These are phyloP conservation scores for Philantomba maxwellii DNA, from an alignment of 2,113 vertebrate genomes.

Conservation along the genomic window DNA sequence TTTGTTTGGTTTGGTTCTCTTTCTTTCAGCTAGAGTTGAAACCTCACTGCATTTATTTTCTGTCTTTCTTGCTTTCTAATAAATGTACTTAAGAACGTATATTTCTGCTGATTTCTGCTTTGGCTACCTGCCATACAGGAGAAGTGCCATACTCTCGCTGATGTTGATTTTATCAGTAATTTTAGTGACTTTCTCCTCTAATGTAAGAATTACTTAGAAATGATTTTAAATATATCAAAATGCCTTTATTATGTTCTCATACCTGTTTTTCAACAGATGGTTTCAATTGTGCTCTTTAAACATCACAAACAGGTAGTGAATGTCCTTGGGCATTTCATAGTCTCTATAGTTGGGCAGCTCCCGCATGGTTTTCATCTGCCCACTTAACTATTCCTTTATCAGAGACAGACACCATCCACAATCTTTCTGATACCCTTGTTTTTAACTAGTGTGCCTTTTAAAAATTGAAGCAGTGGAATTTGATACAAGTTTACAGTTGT, in stretches of 20 bases:
- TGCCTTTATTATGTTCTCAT: background rate
- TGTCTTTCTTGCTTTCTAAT: background rate
- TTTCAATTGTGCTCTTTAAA: background rate
- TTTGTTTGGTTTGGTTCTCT: background rate
- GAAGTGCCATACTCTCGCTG: background rate
- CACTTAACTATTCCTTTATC: conserved; percentile 63
- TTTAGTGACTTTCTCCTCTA: conserved; percentile 21
- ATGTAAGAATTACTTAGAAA: background rate
- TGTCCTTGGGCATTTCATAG: background rate
- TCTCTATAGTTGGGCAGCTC: background rate
- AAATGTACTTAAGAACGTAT: background rate
- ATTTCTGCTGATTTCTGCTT: background rate
- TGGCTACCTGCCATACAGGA: background rate
- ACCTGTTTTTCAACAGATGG: conserved; percentile 1
- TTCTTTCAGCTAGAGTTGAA: background rate
- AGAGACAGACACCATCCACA: conserved; percentile 73
- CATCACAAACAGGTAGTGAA: background rate
- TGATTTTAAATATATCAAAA: background rate
- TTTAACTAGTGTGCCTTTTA: conserved; percentile 79
- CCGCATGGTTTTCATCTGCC: background rate
- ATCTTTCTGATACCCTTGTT: conserved; percentile 82
- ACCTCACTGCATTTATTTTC: background rate
- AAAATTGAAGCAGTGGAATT: conserved; percentile 83
- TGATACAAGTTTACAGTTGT: conserved; percentile 82
- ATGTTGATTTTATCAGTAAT: background rate